These are phyloP conservation scores for Podarcis muralis DNA, from an alignment of 2,113 vertebrate genomes.

Conservation along the genomic window DNA sequence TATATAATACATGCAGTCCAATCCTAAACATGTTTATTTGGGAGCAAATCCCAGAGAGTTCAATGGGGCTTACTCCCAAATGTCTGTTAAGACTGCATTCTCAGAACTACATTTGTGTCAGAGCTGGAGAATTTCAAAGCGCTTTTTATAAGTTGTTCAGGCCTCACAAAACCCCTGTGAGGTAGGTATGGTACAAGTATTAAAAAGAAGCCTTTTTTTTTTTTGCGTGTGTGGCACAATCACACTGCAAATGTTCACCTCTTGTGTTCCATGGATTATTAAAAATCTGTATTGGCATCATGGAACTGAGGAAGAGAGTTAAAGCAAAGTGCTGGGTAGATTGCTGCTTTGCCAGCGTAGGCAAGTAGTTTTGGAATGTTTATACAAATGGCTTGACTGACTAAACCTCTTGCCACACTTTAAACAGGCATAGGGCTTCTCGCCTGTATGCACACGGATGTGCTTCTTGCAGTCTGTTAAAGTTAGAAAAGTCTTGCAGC, in stretches of 20 bases:
- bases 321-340: conserved; percentile 89
- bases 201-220: conserved; percentile 41
- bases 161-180: conserved; percentile 65
- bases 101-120: not conserved
- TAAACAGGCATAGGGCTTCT: conserved; percentile 96
- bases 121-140: not conserved
- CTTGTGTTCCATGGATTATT: not conserved
- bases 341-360: conserved; percentile 96
- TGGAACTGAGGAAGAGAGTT: conserved; percentile 10
- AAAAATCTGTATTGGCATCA: not conserved
- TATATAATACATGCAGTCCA: not conserved
- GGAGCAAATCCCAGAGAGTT: not conserved
- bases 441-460: conserved; percentile 95
- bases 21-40: not conserved
- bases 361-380: conserved; percentile 98
- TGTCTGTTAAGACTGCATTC: not conserved
- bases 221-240: conserved; percentile 24
- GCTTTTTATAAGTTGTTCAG: conserved; percentile 15
- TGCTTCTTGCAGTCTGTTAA: conserved; percentile 98
- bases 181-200: conserved; percentile 65
- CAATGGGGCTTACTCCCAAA: not conserved
- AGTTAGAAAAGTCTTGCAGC: conserved; percentile 97
- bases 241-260: conserved; percentile 24
- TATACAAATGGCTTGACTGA: conserved; percentile 97
- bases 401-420: conserved; percentile 97